Evolutionary conservation across 2,113 vertebrate genomes (phyloP), one percentile per base, ranked within the genome.

Genomic region (Neogobius melanostomus): DNA sequence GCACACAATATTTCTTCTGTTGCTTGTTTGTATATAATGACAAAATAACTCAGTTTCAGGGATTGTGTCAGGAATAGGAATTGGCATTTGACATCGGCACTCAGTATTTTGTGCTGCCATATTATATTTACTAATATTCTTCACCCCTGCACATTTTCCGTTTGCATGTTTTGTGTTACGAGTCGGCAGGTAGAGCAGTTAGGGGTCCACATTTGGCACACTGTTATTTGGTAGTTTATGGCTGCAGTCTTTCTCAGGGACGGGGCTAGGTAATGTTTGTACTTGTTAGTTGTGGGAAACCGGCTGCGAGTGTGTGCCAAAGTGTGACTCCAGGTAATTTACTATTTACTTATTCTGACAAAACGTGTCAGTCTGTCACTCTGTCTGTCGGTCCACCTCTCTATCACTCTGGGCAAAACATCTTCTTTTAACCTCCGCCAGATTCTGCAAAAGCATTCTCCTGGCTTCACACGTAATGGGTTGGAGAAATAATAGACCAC

Each of bases 261-360:
- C 87, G 81, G 84, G 86, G 82, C 82, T 53, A 86, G 88, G 89
- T 88, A 87, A 86, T 88, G 88, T 88, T 88, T 88, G 88, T 84
- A 82, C 82, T 84, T 89, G 89, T 88, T 89, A 83, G 85, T 79
- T 84, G 80, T 66, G 44, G 76, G 82, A 79, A 80, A 68, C 79
- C 36, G 73, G 54, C 85, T 88, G 81, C 61, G 88, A 79, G 84
- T 77, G 86, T 76, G 77, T 82, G 86, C 81, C 83, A 81, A 72
- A 66, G 79, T 88, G 79, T 71, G 81, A 82, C 82, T 86, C 65
- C 64, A 68, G 75, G 57, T 87, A 85, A 87, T 88, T 82, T 77
- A 74, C 72, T 73, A 76, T 75, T 71, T 60, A 60, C 67, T 74
- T 71, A 68, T 75, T 64, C 48, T 77, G 81, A 80, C 70, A 75